Percentiles rank a stretch among this genome's conserved stretches.
Evolutionary conservation across 2,113 vertebrate genomes (phyloP).

Genomic region (Brachypteracias leptosomus): DNA sequence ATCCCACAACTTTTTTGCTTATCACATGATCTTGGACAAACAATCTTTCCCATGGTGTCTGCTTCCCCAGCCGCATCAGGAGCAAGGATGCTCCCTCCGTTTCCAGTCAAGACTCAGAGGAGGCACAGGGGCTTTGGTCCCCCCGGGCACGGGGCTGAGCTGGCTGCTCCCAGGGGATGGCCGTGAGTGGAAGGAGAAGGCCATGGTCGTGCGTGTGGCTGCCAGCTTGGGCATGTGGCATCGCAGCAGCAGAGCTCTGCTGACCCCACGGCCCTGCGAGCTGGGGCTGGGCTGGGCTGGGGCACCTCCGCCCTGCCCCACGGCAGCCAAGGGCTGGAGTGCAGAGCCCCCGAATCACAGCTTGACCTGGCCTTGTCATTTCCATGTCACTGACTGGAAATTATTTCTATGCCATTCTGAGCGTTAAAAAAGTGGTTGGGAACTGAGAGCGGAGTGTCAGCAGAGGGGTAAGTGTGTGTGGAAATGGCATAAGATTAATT

Average conservation of each 20-base stretch:
- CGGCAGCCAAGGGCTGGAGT: not conserved
- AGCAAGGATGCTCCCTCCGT: not conserved
- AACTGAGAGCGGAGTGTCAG: not conserved
- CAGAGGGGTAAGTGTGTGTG: not conserved
- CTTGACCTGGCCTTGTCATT: not conserved
- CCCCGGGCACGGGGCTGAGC: not conserved
- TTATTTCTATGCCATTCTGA: not conserved
- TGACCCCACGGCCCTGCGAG: rapidly evolving
- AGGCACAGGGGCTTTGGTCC: rapidly evolving
- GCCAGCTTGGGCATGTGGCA: rapidly evolving
- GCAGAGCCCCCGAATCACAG: not conserved
- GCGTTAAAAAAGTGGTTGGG: not conserved
- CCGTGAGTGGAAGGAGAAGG: not conserved
- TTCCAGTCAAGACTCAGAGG: not conserved
- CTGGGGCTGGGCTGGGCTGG: not conserved
- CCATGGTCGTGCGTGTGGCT: rapidly evolving
- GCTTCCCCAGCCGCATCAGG: rapidly evolving
- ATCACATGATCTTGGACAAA: not conserved
- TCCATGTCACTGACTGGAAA: not conserved
- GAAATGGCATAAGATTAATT: slow-evolving; percentile 31
- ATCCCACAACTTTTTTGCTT: not conserved
- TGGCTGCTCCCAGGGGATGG: not conserved
- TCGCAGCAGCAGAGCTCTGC: rapidly evolving
- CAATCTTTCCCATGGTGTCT: not conserved
- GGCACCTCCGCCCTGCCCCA: not conserved